Base-by-base conservation (phyloP, 2,888 invertebrate species). In the Patella pellucida region DNA sequence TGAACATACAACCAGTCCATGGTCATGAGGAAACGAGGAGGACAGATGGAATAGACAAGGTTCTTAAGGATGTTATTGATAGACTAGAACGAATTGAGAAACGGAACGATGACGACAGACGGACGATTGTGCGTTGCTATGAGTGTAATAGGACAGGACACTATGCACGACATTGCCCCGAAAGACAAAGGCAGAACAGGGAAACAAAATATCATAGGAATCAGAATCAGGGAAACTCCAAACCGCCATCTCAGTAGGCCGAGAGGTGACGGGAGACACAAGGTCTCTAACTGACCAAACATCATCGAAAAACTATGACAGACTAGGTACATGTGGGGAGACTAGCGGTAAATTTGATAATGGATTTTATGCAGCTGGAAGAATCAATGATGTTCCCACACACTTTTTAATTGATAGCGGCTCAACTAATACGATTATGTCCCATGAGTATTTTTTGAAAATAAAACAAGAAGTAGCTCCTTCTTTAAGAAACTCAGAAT, bases 321-420 rank as follows among this genome's bases (percentile, higher is more conserved):
- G 71, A 11, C 14, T 71, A 4, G 71, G 71, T 7, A n/a, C 23
- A 52, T 19, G n/a, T 19, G n/a, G 41, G 4, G 52, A 23, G 15
- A 19, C 51, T 14, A 71, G 51, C 5, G 54, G 31, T 15, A 51
- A 71, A 52, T 71, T 51, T 23, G 54, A 71, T 23, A 71, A 52
- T 54, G 71, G 54, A 27, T 52, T 71, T 19, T 71, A 52, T 52
- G 23, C 41, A n/a, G 11, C 71, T 23, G 52, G 23, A 1, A 19
- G 16, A 15, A 71, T 71, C 52, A 31, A 71, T 19, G 71, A 52
- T 4, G 15, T 31, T 27, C n/a, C n/a, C 16, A 31, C 23, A 54
- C 14, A 11, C 16, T 52, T 71, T 14, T 23, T 71, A 5, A 23
- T 71, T n/a, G 71, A 71, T 12, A 71, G 52, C 52, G 71, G 71